A percentile compares a stretch with the other conserved stretches of the same genome.
Evolutionary conservation across 2,113 vertebrate genomes (phyloP).

Genomic region (Phodopus roborovskii): DNA sequence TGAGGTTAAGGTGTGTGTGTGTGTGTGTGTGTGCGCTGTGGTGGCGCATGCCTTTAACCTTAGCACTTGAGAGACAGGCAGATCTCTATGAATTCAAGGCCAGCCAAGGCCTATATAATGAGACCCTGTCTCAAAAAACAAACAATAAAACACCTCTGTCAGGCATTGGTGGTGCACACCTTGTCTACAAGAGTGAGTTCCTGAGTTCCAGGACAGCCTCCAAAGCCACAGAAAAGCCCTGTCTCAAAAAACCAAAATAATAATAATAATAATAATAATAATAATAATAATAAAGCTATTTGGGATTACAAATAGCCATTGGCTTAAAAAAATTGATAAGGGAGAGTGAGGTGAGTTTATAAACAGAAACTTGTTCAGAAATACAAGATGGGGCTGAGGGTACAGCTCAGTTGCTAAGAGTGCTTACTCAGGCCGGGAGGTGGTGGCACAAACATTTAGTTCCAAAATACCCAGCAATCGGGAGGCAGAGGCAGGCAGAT

Average conservation of each 20-base stretch:
- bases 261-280: neutral
- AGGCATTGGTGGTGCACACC: too few species aligned
- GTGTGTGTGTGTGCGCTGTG: neutral
- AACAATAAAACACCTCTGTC: too few species aligned
- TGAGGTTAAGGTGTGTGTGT: neutral
- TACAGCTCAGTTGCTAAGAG: neutral
- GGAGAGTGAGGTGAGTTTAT: neutral
- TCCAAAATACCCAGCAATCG: too few species aligned
- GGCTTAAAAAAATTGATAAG: neutral
- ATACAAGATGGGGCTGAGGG: neutral
- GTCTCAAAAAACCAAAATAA: neutral
- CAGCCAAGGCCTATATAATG: neutral
- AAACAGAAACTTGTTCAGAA: neutral
- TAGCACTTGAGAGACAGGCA: neutral
- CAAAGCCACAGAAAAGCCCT: neutral
- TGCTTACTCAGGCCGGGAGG: too few species aligned
- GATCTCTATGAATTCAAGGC: neutral
- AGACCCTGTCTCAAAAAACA: neutral
- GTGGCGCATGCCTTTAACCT: neutral
- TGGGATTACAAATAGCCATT: constrained; percentile 23
- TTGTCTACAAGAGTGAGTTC: neutral
- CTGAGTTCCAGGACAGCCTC: neutral
- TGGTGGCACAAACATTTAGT: too few species aligned
- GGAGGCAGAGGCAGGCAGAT: too few species aligned
- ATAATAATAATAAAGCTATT: neutral